Evolutionary conservation across 2,888 invertebrate genomes (phyloP), one percentile per base, ranked within the genome.

Genomic region (Drosophila planitibia): DNA sequence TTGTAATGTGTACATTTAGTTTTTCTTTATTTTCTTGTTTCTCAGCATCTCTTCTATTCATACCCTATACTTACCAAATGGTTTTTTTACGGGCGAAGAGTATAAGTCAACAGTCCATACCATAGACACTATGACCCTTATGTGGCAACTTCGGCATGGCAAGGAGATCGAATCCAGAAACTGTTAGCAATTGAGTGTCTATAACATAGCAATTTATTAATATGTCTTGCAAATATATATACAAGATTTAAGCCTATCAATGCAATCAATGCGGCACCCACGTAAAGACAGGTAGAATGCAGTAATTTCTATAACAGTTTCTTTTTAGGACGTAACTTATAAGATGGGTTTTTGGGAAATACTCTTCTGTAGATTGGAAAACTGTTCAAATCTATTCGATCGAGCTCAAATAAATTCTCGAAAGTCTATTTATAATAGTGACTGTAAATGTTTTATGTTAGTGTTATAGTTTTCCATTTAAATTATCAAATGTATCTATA

Each of bases 1-100:
- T 25, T 55, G 37, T 49, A 70, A 70, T 60, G 59, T 70, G 58
- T 44, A 44, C 70, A 37, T 70, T 63, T 19, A 1, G 47, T 68
- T 73, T 59, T 78, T 64, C 63, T n/a, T 52, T 60, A 19, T 52
- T 52, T 68, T 64, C 67, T 41, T 22, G 22, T 78, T 61, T 74
- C 16, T 57, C 54, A 35, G 49, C 53, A 55, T 49, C 47, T 28
- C 33, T 44, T 14, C 32, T 33, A 16, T 19, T 9, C 25, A 39
- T 52, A 51, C 44, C 22, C 65, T 41, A 14, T 59, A 1, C 5
- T 14, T 25, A 19, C 19, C 3, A 28, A 39, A 7, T 14, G 14
- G 9, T 19, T 33, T 6, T 6, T 5, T n/a, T 0, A 33, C 12
- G n/a, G 2, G 1, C 1, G 4, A 10, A 28, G 1, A 10, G 5